A percentile compares a stretch with the other conserved stretches of the same genome.
phyloP scores from a whole-genome alignment of 2,797 vertebrate genomes.

The Enteromius unitaeniatus region DNA sequence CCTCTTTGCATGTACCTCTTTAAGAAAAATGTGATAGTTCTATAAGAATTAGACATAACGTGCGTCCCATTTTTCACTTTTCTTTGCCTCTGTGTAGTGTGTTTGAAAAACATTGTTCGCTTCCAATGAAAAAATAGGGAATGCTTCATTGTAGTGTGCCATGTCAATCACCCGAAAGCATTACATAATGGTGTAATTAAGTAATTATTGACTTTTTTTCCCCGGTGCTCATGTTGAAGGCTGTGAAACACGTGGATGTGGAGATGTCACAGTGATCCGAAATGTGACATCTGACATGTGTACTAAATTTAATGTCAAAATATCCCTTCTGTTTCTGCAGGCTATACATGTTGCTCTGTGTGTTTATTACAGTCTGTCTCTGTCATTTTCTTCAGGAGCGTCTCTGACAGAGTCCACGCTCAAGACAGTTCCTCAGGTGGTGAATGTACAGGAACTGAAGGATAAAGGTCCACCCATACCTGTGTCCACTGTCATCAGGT shows the following conservation, averaged over 20 bases:
- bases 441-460: slow-evolving; percentile 90
- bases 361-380: neutral
- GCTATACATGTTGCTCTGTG: neutral
- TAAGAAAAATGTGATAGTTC: neutral
- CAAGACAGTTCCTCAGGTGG: slow-evolving; percentile 91
- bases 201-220: neutral
- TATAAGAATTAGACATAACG: neutral
- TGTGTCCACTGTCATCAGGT: slow-evolving; percentile 80
- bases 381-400: slow-evolving; percentile 67
- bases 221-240: neutral
- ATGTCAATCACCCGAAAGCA: neutral
- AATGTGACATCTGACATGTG: neutral
- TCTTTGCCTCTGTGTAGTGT: neutral
- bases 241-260: neutral
- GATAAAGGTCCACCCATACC: slow-evolving; percentile 71
- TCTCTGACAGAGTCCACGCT: slow-evolving; percentile 83
- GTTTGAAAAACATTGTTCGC: neutral
- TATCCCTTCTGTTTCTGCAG: neutral
- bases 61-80: neutral
- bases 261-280: neutral
- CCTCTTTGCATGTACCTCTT: too few species aligned
- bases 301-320: neutral
- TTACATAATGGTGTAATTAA: neutral
- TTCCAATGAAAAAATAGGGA: neutral
- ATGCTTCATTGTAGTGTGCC: neutral